Evolutionary conservation across 1,140 invertebrate genomes (phyloP), one percentile per base, ranked within the genome.

Genomic region (Lasaia peninsularis): DNA sequence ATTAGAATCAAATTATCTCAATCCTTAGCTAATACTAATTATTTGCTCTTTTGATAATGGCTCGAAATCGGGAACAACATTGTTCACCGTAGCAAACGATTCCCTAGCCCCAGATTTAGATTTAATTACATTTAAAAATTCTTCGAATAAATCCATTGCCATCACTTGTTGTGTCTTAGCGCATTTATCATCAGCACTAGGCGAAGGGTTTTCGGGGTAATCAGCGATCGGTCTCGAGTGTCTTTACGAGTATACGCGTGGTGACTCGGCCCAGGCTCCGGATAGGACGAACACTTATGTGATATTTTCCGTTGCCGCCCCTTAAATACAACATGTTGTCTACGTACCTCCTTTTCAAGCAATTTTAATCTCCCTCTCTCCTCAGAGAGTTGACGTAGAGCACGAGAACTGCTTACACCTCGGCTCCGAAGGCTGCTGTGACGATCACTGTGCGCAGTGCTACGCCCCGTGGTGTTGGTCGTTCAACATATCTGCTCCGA

Each of bases 21-120:
- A n/a, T n/a, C n/a, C n/a, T n/a, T n/a, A n/a, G n/a, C n/a, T n/a
- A 8, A 33, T 35, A 9, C 64, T 52, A 8, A 73, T 60, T 7
- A 61, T 56, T 32, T 72, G 71, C 35, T 66, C 62, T 53, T 64
- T 73, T 8, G 24, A 60, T 14, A 64, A n/a, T 2, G 70, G 75
- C 31, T 78, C 65, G 53, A 69, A 70, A 1, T n/a, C 33, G n/a
- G 33, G 33, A 2, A 34, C 2, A 14, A 37, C 34, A 14, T 14
- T 37, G 3, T 3, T 34, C 2, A 34, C 2, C 2, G 33, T 34
- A 2, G 11, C 33, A 34, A 34, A 34, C 33, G 33, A 34, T 34
- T 34, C 9, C 3, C 33, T 11, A 34, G 7, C 10, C 33, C 33
- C 10, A n/a, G 11, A 0, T 3, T 12, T 34, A 11, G 11, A n/a